Evolutionary conservation across 1,140 invertebrate genomes (phyloP), one percentile per base, ranked within the genome.

Genomic region (Penaeus vannamei): DNA sequence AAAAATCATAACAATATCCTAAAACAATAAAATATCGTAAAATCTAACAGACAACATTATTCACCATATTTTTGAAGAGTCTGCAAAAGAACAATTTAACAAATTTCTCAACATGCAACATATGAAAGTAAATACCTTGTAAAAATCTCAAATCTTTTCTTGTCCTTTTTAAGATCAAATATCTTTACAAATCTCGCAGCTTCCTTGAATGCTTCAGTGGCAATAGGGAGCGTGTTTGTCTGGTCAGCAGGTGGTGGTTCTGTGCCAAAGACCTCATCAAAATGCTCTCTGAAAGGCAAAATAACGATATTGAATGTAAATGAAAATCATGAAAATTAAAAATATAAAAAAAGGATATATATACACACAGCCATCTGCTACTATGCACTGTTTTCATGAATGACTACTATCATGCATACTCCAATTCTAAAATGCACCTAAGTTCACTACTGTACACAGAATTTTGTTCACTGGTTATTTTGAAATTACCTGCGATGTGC

Each of bases 391-490:
- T 85, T 91, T 90, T 29, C 90, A 91, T 12, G 93, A 86, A 46
- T 84, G 90, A 42, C 85, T 32, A 61, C 92, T 90, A 69, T 87
- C 84, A 66, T 66, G 64, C 22, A 66, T 26, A 23, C 64, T 5
- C 26, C 64, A 66, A 1, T 66, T 3, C 22, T 66, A 66, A 66
- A 26, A 80, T 14, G 46, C 14, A 53, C 2, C 14, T 22, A 80
- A 92, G 79, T 90, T 36, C 88, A 81, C 81, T 76, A 88, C 36
- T 79, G 60, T 86, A 86, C 80, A 86, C 81, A 91, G 88, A 94
- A 95, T 91, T 62, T 79, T 76, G 76, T 60, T 59, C 85, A 36
- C 36, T 42, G 36, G 36, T 42, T 42, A 7, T 42, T 42, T 42
- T 42, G 36, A 42, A 42, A 42, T 42, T 42, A 42, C 36, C 36